Percentiles rank a stretch among this genome's conserved stretches.
Conservation (phyloP, 2,797 vertebrate species). For the Centroberyx gerrardi region DNA sequence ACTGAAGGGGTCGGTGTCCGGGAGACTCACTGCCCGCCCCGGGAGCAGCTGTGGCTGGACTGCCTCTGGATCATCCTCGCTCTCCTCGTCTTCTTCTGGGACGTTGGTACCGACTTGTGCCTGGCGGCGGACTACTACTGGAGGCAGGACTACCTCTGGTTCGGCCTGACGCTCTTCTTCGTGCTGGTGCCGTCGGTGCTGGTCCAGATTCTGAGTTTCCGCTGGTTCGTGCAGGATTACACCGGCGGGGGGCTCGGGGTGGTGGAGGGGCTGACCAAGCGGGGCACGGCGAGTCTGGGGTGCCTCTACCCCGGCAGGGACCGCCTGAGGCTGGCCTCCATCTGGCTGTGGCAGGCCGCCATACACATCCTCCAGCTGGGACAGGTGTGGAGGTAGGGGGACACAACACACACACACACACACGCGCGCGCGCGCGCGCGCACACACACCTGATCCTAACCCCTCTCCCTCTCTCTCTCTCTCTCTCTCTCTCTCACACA, state of each 20-base stretch:
- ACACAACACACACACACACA: conserved; percentile 18
- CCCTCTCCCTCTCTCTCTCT: neutral
- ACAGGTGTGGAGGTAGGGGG: conserved; percentile 97
- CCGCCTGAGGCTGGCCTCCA: conserved; percentile 92
- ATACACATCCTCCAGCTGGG: conserved; percentile 99
- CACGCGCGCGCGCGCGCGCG: neutral
- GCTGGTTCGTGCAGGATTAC: conserved; percentile 99
- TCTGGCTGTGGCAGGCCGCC: conserved; percentile 96
- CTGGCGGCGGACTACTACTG: conserved; percentile 95
- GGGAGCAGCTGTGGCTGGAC: conserved; percentile 96
- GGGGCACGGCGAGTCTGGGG: conserved; percentile 87
- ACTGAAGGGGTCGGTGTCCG: conserved; percentile 72
- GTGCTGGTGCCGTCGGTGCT: conserved; percentile 97
- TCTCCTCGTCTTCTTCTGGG: conserved; percentile 96
- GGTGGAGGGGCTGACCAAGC: conserved; percentile 94
- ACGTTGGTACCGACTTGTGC: conserved; percentile 97
- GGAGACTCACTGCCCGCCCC: conserved; percentile 83
- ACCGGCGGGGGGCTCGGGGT: conserved; percentile 94
- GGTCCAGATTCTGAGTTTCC: conserved; percentile 98
- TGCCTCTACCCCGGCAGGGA: conserved; percentile 87
- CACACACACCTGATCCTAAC: neutral
- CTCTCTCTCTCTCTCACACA: neutral
- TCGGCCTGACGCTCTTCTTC: conserved; percentile 96
- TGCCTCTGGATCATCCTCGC: conserved; percentile 98
- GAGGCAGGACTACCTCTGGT: conserved; percentile 94